A percentile compares a stretch with the other conserved stretches of the same genome.
These are phyloP conservation scores for Maniola jurtina DNA, from an alignment of 1,140 invertebrate species.

Conservation along the genomic window DNA sequence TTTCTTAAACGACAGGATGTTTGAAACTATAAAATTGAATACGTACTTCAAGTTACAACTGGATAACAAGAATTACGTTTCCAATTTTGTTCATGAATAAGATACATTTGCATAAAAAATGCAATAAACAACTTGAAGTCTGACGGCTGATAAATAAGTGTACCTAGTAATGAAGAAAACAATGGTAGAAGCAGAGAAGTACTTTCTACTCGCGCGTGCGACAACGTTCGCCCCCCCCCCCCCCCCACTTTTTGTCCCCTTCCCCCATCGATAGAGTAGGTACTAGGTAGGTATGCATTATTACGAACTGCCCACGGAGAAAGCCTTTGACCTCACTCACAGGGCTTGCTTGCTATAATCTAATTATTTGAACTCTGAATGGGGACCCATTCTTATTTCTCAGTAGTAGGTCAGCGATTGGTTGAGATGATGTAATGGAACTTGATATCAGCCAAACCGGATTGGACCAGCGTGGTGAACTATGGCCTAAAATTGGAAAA, in stretches of 20 bases:
- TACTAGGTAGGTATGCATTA: too few relatives aligned
- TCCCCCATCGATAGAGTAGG: constrained; percentile 43
- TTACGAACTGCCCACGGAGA: constrained; percentile 55
- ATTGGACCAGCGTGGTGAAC: too few relatives aligned
- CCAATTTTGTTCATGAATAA: constrained; percentile 30
- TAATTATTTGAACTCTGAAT: too few relatives aligned
- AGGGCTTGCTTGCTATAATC: constrained; percentile 51
- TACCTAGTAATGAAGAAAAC: constrained; percentile 75
- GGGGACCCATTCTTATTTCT: too few relatives aligned
- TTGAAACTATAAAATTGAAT: constrained; percentile 18
- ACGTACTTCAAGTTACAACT: background rate
- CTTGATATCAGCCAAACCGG: too few relatives aligned
- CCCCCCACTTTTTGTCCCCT: constrained; percentile 39
- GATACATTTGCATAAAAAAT: constrained; percentile 65
- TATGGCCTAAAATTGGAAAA: too few relatives aligned
- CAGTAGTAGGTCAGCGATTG: too few relatives aligned
- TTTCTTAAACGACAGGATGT: constrained; percentile 12
- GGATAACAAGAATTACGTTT: constrained; percentile 20
- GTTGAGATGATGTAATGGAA: too few relatives aligned
- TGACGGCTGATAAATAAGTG: constrained; percentile 69
- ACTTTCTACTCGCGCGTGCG: constrained; percentile 70
- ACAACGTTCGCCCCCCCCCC: constrained; percentile 34
- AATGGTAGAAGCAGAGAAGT: constrained; percentile 45
- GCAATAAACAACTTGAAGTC: constrained; percentile 53
- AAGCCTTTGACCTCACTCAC: constrained; percentile 68